These are phyloP conservation scores for Aricia artaxerxes DNA, from an alignment of 2,888 invertebrate species.

Conservation along the genomic window DNA sequence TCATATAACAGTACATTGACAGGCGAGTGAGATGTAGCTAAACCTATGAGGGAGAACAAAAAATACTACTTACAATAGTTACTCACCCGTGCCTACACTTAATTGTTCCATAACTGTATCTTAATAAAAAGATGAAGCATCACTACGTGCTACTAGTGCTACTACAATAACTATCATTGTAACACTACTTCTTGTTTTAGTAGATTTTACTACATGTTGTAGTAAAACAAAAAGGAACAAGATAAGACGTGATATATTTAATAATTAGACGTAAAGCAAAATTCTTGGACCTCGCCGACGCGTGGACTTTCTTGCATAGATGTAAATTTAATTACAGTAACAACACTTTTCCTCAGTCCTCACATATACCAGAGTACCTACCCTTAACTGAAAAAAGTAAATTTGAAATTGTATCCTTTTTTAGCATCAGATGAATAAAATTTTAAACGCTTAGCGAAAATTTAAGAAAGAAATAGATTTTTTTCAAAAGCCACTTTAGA, in stretches of 20 bases:
- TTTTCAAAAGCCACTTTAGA: not conserved
- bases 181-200: no score
- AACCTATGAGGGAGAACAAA: not conserved
- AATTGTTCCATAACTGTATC: conserved; percentile 1
- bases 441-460: no score
- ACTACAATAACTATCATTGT: not conserved
- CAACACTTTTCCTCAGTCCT: not conserved
- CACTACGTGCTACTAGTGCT: not conserved
- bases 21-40: conserved; percentile 2
- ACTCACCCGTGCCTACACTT: not conserved
- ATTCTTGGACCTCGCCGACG: no score
- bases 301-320: not conserved
- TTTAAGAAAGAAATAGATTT: not conserved
- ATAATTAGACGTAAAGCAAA: no score
- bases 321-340: not conserved
- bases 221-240: no score
- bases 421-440: no score
- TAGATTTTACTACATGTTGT: no score
- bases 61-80: not conserved
- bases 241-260: no score
- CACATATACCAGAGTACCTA: not conserved
- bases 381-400: not conserved
- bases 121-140: not conserved
- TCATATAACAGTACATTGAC: conserved; percentile 16
- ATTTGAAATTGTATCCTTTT: no score